phyloP scores from a whole-genome alignment of 2,113 vertebrate genomes.

The Sminthopsis crassicaudata region DNA sequence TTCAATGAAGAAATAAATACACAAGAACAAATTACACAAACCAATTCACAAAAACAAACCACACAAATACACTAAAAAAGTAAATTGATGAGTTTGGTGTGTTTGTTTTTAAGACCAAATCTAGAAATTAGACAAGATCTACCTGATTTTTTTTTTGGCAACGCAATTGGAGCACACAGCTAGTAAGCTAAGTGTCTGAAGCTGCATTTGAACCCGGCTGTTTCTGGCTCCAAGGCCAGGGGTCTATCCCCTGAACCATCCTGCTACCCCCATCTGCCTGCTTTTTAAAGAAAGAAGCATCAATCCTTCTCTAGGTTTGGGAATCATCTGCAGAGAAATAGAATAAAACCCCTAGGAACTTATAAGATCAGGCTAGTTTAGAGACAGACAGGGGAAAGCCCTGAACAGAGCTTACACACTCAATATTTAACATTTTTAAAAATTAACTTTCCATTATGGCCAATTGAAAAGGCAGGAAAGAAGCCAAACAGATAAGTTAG shows the following conservation, averaged over 20 bases:
- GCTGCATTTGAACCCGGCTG: too few relatives aligned
- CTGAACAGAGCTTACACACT: neutral
- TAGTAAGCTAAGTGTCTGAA: too few relatives aligned
- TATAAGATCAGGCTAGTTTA: neutral
- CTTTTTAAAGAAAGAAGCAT: too few relatives aligned
- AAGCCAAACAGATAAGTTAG: neutral
- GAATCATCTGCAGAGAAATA: neutral
- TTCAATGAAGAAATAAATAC: neutral
- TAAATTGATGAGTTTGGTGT: too few relatives aligned
- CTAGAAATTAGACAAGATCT: neutral
- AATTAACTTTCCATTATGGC: neutral
- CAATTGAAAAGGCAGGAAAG: neutral
- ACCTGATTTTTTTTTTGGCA: neutral
- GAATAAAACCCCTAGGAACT: neutral
- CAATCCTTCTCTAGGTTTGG: too few relatives aligned
- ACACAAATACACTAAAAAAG: neutral
- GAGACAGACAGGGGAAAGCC: too few relatives aligned
- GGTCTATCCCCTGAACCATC: too few relatives aligned
- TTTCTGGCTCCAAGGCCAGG: too few relatives aligned
- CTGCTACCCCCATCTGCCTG: too few relatives aligned
- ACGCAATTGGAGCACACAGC: too few relatives aligned
- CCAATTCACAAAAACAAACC: neutral
- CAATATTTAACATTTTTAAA: neutral
- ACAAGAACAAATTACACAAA: neutral
- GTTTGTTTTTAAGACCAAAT: neutral